Base-by-base conservation (phyloP, 2,113 vertebrate species). In the Strigops habroptila region DNA sequence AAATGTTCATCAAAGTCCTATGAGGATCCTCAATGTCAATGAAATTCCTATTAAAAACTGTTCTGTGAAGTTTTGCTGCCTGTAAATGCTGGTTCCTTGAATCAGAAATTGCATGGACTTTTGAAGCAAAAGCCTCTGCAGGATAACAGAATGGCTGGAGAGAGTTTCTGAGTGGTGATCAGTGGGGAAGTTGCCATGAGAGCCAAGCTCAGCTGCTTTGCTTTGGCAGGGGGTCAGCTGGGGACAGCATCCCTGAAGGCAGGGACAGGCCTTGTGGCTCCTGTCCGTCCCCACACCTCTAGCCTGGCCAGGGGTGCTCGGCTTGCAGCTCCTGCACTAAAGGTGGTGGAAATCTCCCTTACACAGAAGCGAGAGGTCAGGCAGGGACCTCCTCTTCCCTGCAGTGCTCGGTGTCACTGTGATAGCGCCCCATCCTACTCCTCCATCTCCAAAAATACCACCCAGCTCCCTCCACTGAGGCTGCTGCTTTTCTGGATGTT, bases 1-100 rank as follows among this genome's bases (percentile, higher is more conserved):
- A 91, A 87, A 71, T 82, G 92, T 91, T 97, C 73, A 86, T 95
- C 82, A 88, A 68, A 95, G 59, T 92, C 92, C 77, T 93, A 39
- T 0, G n/a, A 94, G 80, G 53, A 90, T 69, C 90, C 90, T 86
- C 91, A 82, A 1, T 74, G 82, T 68, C 93, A 91, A 88, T 76
- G 57, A 91, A 91, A 88, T 91, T 93, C 52, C 57, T 88, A 9
- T 79, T 91, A 83, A 94, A 82, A 91, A 75, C 48, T 31, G 21
- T 63, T 77, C 68, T 76, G 48, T 85, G 91, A 76, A 91, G 57
- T 37, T 79, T 71, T 91, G 44, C 83, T 96, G 49, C 69, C 63
- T 90, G 63, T 33, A 78, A 74, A 53, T 79, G 27, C 39, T 80
- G 69, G 15, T 79, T 76, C 37, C 80, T 67, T 82, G 62, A 73